Evolutionary conservation across 2,113 vertebrate species (phyloP), one percentile per base, ranked within the genome.

Genomic region (Pygathrix nemaeus): DNA sequence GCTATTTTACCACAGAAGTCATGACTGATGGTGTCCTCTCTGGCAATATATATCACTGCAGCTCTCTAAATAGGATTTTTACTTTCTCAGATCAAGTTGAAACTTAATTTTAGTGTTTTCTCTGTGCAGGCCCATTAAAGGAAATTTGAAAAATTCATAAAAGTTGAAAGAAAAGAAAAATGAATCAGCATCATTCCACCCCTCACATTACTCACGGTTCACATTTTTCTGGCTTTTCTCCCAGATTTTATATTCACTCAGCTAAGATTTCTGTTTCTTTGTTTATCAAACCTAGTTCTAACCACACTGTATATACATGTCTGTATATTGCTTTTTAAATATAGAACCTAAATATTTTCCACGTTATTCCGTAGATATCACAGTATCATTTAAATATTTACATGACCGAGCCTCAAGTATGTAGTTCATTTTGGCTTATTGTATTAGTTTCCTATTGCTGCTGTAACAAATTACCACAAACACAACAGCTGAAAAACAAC

Each of bases 91-190:
- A 68, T 75, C 72, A 68, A 88, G 23, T 87, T 43, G 38, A 88
- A 95, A 64, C 27, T 59, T 52, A 43, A 66, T 78, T 79, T 93
- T 48, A 75, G n/a, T 48, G 18, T 88, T 89, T 91, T 87, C 45
- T 94, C 45, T 12, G 23, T 55, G 43, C 3, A 76, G 32, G n/a
- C 35, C 68, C 52, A 40, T 75, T 87, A 83, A 94, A 90, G 75
- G 55, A 92, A 82, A 68, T 96, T 83, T 90, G 75, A 64, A 73
- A 91, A 87, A 57, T 30, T 57, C 70, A 52, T 87, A 23, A 68
- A 55, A 30, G 10, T 52, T 82, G 78, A 75, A 88, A 94, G 88
- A 64, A 82, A 90, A 94, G 81, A 85, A 92, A 96, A 78, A 83
- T 12, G 68, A 96, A 52, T 83, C 59, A 10, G 3, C 27, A 68